Conservation (phyloP, 2,797 vertebrate species). For the Cynopterus sphinx region DNA sequence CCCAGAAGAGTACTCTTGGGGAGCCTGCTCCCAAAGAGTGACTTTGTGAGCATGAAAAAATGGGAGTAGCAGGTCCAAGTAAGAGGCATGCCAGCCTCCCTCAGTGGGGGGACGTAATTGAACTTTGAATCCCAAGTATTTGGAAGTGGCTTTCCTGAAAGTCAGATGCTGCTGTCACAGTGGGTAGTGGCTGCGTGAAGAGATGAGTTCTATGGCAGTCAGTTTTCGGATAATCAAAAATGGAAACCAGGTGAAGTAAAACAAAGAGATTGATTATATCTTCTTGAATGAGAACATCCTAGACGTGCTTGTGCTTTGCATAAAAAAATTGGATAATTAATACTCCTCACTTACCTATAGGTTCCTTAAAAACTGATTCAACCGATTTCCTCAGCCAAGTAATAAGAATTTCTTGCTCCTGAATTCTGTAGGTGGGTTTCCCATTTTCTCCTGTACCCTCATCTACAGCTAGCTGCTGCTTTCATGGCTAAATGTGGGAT, state of each 20-base stretch:
- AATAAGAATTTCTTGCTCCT: background rate
- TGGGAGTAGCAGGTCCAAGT: background rate
- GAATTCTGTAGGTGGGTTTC: background rate
- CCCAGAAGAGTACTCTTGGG: background rate
- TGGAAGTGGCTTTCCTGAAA: background rate
- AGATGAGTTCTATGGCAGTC: background rate
- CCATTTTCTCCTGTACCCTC: background rate
- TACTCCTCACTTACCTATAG: background rate
- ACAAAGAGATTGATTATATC: conserved; percentile 2
- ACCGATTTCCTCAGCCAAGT: background rate
- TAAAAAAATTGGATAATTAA: background rate
- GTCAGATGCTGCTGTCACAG: background rate
- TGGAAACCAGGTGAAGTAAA: background rate
- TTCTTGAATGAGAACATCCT: background rate
- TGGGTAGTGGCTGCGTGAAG: background rate
- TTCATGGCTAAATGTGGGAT: background rate
- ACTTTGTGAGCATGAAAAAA: background rate
- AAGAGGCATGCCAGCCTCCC: background rate
- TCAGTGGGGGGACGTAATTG: background rate
- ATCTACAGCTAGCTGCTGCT: background rate
- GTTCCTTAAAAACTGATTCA: background rate
- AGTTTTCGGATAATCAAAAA: conserved; percentile 19
- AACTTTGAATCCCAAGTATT: background rate
- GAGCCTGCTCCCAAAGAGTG: background rate
- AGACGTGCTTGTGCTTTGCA: background rate